Conservation (phyloP, 2,113 vertebrate genomes). For the Sylvietta virens region DNA sequence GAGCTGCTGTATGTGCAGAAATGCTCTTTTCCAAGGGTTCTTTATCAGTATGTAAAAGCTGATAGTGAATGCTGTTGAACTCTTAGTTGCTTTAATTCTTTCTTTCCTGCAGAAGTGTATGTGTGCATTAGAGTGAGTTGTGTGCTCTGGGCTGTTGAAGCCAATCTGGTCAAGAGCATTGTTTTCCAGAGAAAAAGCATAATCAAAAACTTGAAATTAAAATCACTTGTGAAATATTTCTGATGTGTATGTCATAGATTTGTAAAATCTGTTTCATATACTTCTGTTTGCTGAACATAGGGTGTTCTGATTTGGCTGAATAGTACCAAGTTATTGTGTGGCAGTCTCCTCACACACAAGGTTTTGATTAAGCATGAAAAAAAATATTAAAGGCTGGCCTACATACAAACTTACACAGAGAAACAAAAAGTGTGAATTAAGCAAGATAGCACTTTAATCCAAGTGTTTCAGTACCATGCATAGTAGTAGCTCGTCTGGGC, state of each 20-base stretch:
- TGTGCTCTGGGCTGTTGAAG: background rate
- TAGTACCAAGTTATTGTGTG: background rate
- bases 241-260: background rate
- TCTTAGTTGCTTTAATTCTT: background rate
- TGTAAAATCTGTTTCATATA: constrained; percentile 1
- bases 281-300: background rate
- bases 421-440: background rate
- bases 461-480: background rate
- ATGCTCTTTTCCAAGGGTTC: background rate
- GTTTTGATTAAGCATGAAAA: constrained; percentile 33
- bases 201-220: background rate
- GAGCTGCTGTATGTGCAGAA: background rate
- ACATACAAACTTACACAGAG: background rate
- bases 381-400: background rate
- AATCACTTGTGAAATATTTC: constrained; percentile 17
- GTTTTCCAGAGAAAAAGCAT: background rate
- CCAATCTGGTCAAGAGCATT: background rate
- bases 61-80: background rate
- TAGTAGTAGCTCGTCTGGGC: background rate
- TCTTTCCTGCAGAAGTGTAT: background rate
- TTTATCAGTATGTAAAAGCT: background rate
- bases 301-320: constrained; percentile 49
- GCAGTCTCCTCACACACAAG: constrained; percentile 31
- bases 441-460: background rate
- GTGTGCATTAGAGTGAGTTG: background rate